phyloP scores from a whole-genome alignment of 2,888 invertebrate genomes.

The Polydrusus pterygomalis region DNA sequence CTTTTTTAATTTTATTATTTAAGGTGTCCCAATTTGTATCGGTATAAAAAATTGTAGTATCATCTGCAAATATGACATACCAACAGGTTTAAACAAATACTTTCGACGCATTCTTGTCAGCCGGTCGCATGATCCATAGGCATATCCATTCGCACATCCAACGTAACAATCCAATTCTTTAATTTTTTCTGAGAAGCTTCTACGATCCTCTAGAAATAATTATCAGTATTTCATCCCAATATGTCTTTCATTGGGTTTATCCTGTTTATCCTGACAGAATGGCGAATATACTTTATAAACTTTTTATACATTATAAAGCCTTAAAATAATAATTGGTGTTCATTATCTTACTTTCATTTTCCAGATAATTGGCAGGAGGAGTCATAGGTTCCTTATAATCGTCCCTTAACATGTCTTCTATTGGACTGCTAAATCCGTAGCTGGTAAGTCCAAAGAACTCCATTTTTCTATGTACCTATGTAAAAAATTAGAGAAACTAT shows the following conservation, averaged over 20 bases:
- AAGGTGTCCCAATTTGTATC: too few species aligned
- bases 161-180: conserved; percentile 73
- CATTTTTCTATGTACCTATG: conserved; percentile 68
- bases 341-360: conserved; percentile 37
- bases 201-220: conserved; percentile 60
- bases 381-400: conserved; percentile 73
- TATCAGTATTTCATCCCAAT: too few species aligned
- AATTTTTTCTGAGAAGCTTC: conserved; percentile 70
- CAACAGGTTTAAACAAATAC: conserved; percentile 74
- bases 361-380: conserved; percentile 60
- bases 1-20: too few species aligned
- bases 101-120: conserved; percentile 74
- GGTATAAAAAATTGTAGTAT: too few species aligned
- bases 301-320: too few species aligned
- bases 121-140: conserved; percentile 74
- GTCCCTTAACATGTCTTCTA: conserved; percentile 72
- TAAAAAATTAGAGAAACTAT: not conserved
- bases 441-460: conserved; percentile 75
- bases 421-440: conserved; percentile 74
- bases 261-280: conserved; percentile 6
- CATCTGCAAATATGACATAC: too few species aligned
- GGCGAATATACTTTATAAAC: too few species aligned
- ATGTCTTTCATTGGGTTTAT: too few species aligned
- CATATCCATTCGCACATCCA: conserved; percentile 75
- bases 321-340: too few species aligned